These are phyloP conservation scores for Campaea margaritaria DNA, from an alignment of 2,888 invertebrate genomes.

Conservation along the genomic window DNA sequence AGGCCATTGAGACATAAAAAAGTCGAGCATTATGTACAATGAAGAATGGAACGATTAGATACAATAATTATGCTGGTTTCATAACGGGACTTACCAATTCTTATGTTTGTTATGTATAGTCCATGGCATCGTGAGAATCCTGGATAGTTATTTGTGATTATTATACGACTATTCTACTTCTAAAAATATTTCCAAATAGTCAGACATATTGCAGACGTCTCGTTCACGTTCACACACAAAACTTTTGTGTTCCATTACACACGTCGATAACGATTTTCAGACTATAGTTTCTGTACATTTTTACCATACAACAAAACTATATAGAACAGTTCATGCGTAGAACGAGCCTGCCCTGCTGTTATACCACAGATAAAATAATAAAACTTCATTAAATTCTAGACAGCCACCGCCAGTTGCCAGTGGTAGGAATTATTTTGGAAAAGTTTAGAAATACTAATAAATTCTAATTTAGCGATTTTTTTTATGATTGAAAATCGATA, in stretches of 20 bases:
- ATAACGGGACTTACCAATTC: conserved; percentile 64
- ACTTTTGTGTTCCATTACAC: conserved; percentile 67
- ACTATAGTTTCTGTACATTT: conserved; percentile 51
- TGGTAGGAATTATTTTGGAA: neutral
- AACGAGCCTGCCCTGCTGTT: conserved; percentile 48
- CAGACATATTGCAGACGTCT: conserved; percentile 85
- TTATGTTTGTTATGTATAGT: conserved; percentile 71
- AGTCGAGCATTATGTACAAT: conserved; percentile 71
- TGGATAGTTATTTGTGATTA: conserved; percentile 58
- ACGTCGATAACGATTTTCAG: conserved; percentile 61
- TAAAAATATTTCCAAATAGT: conserved; percentile 85
- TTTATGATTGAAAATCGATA: no score
- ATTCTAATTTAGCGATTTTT: no score
- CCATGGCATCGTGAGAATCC: conserved; percentile 68
- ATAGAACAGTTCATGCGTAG: conserved; percentile 54
- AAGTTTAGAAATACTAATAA: no score
- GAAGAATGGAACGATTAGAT: conserved; percentile 60
- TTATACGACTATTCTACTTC: conserved; percentile 73
- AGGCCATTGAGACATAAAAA: conserved; percentile 84
- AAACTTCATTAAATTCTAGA: neutral
- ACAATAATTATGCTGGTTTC: conserved; percentile 49
- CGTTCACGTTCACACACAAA: conserved; percentile 72
- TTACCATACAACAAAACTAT: conserved; percentile 36
- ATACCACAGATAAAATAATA: conserved; percentile 15
- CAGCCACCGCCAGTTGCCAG: conserved; percentile 2